phyloP scores from a whole-genome alignment of 2,888 invertebrate species.

The Oeneis ivallda region DNA sequence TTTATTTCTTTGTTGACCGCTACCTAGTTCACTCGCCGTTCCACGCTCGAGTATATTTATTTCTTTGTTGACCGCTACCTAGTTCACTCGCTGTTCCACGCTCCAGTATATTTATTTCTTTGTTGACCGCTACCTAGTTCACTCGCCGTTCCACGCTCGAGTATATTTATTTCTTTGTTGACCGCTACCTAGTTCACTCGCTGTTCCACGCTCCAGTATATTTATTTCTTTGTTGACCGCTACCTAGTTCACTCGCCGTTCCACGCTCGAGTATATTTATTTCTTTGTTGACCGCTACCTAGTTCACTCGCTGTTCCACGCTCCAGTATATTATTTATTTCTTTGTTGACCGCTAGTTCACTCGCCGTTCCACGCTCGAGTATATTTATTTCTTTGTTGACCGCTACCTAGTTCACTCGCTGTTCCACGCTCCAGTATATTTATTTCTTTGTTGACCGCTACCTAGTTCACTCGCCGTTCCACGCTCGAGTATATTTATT shows the following conservation, averaged over 20 bases:
- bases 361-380: slow-evolving; percentile 42
- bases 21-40: slow-evolving; percentile 39
- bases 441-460: slow-evolving; percentile 43
- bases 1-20: slow-evolving; percentile 44
- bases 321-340: slow-evolving; percentile 48
- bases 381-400: slow-evolving; percentile 49
- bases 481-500: slow-evolving; percentile 47
- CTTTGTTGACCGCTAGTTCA: slow-evolving; percentile 42
- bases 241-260: slow-evolving; percentile 39
- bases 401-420: slow-evolving; percentile 40
- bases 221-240: slow-evolving; percentile 44
- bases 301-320: slow-evolving; percentile 41
- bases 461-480: slow-evolving; percentile 40
- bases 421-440: slow-evolving; percentile 45
- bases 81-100: slow-evolving; percentile 41
- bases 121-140: slow-evolving; percentile 41
- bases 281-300: slow-evolving; percentile 40
- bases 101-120: slow-evolving; percentile 49
- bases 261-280: slow-evolving; percentile 47
- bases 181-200: slow-evolving; percentile 40
- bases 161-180: slow-evolving; percentile 50
- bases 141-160: slow-evolving; percentile 42
- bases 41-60: slow-evolving; percentile 47
- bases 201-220: slow-evolving; percentile 44
- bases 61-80: slow-evolving; percentile 40